Base-by-base conservation (phyloP, 1,140 invertebrate genomes). In the Bactericera cockerelli region DNA sequence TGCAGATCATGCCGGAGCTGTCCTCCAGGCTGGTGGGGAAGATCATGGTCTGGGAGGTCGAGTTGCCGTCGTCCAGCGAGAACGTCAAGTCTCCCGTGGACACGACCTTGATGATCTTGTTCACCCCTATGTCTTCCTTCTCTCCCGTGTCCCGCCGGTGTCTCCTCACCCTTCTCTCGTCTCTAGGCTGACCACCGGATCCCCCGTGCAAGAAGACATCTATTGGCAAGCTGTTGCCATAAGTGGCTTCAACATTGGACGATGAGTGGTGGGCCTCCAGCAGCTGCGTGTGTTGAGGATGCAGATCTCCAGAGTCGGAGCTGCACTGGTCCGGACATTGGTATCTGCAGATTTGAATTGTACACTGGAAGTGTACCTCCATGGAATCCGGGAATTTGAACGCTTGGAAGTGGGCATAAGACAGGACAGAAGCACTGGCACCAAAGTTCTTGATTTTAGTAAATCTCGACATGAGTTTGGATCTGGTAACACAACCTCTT, bases 311-410 rank as follows among this genome's bases (percentile, higher is more conserved):
- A 22, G 70, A 70, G 64, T 84, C 84, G 6, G 81, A 84, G 19
- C 42, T 49, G 67, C 89, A 92, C 64, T 92, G 91, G 65, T 92
- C 89, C 0, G 91, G 90, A 67, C 90, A 93, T 67, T 91, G 87
- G 68, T 91, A 89, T 59, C 90, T 79, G 66, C 91, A 94, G 64
- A 94, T 93, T 69, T 95, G 91, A 63, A 94, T 94, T 14, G 90
- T 93, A 72, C 91, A 94, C 70, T 94, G 90, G 77, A 95, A 94
- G 69, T 94, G 91, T 0, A 95, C 90, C 70, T 94, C 90, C 90
- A 94, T 94, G 0, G 88, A 92, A 68, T 94, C 92, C 0, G 92
- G 92, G 75, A 95, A 94, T 69, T 94, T 94, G 74, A 94, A 95
- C 0, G 91, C 91, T 74, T 89, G 87, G 79, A 94, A 93, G 69